Base-by-base conservation (phyloP, 2,113 vertebrate species). In the Hiodon alosoides region DNA sequence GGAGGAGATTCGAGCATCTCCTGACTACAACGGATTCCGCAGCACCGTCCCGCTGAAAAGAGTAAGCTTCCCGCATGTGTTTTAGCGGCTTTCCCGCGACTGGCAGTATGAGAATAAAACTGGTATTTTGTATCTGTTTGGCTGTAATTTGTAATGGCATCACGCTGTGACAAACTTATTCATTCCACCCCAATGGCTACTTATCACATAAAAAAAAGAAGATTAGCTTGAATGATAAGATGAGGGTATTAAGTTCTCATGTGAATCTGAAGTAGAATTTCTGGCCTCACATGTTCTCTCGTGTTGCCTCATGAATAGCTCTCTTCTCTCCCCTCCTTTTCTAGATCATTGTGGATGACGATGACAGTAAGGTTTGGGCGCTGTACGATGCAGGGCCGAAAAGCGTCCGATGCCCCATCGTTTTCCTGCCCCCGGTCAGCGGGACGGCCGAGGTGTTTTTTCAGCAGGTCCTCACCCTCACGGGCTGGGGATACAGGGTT, bases 21-120 rank as follows among this genome's bases (percentile, higher is more conserved):
- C 96, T 61, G 97, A 98, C 85, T 99, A 99, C 73, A 98, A 94
- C 90, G 98, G 96, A 96, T 99, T 99, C 89, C 92, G 97, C 89
- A 98, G 97, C 87, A 97, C 97, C 0, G 96, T 99, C 80, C 95
- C 97, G 17, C 91, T 99, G 79, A 98, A 96, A 88, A 95, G 93
- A 91, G 97, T 97, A 88, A 17, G 96, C 90, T 76, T 46, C 4
- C 9, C 68, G 82, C 8, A 61, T 5, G 10, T 55, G 2, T 7
- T 72, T 51, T 64, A 64, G 48, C 14, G 50, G 11, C 55, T 65
- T 4, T n/a, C 46, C 50, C 11, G 53, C 51, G 64, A 31, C 31
- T 31, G 31, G 31, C 31, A 31, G 1, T 31, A 31, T 31, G 31
- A 31, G 31, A 31, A 31, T 31, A 31, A 31, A 31, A 31, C 31